Conservation (phyloP, 1,140 invertebrate species). For the Geopemphigus sp. region DNA sequence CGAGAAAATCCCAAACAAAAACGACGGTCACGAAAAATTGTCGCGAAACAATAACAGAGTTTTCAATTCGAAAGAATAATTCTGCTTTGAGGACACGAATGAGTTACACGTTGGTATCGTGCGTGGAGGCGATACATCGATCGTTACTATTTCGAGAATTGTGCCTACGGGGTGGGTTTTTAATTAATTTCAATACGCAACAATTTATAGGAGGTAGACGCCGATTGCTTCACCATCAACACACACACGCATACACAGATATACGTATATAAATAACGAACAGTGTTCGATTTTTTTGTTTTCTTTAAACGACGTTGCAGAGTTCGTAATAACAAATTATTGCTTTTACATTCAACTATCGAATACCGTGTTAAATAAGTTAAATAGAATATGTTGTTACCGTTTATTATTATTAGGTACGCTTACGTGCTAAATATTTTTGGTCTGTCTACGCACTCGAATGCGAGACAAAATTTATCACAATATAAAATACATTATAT, state of each 20-base stretch:
- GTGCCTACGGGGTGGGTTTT: neutral
- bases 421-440: slow-evolving; percentile 42
- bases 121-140: neutral
- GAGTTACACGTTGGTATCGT: neutral
- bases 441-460: slow-evolving; percentile 46
- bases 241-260: neutral
- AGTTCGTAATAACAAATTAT: slow-evolving; percentile 40
- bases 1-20: too few relatives aligned
- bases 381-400: slow-evolving; percentile 34
- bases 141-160: slow-evolving; percentile 12
- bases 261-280: slow-evolving; percentile 9
- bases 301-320: neutral
- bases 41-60: too few relatives aligned
- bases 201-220: slow-evolving; percentile 16
- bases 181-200: slow-evolving; percentile 18
- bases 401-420: slow-evolving; percentile 38
- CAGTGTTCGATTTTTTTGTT: neutral
- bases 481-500: slow-evolving; percentile 40
- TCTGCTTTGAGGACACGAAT: too few relatives aligned
- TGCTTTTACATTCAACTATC: slow-evolving; percentile 46
- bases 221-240: neutral
- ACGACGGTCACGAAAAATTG: too few relatives aligned
- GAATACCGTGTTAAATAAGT: slow-evolving; percentile 43
- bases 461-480: slow-evolving; percentile 47
- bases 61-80: too few relatives aligned